phyloP scores from a whole-genome alignment of 2,888 invertebrate genomes.

The Chouioia cunea region DNA sequence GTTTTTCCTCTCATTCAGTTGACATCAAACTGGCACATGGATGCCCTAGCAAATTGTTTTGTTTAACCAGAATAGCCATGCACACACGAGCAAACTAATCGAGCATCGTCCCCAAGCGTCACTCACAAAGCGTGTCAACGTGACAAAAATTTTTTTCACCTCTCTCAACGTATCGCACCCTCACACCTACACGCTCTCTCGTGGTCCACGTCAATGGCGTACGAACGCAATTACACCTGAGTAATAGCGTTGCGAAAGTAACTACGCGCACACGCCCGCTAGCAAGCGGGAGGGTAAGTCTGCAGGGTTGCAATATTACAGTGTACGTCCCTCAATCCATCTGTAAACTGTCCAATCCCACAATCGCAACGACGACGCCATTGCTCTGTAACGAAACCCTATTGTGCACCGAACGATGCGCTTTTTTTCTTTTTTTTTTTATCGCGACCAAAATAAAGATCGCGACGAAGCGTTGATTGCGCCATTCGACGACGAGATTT shows the following conservation, averaged over 20 bases:
- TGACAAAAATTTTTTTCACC: slow-evolving; percentile 22
- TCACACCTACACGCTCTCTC: too few relatives aligned
- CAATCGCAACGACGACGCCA: slow-evolving; percentile 19
- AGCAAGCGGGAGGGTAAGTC: background rate
- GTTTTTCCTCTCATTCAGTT: background rate
- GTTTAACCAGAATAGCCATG: slow-evolving; percentile 3
- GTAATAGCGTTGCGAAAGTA: slow-evolving; percentile 40
- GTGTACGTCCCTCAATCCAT: slow-evolving; percentile 59
- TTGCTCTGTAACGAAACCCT: slow-evolving; percentile 1
- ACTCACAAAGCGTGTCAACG: slow-evolving; percentile 20
- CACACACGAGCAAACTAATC: slow-evolving; percentile 14
- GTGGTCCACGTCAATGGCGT: slow-evolving; percentile 13
- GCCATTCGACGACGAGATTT: slow-evolving; percentile 20
- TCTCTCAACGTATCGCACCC: background rate
- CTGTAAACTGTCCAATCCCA: slow-evolving; percentile 65
- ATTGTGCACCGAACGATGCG: background rate
- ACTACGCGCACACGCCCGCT: background rate
- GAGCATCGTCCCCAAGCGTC: background rate
- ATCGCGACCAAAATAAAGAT: slow-evolving; percentile 28
- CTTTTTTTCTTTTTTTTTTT: slow-evolving; percentile 7
- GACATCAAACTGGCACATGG: background rate
- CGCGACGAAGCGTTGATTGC: slow-evolving; percentile 34
- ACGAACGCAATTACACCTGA: slow-evolving; percentile 44
- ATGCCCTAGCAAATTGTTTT: slow-evolving; percentile 3
- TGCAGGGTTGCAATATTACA: slow-evolving; percentile 7